Conservation (phyloP, 2,113 vertebrate species). For the Felis catus region F.catus_Fca126_mat1.0 CM031413.1:144601001-144601500, state of each 20-base stretch:
- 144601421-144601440: not conserved
- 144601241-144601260: conserved; percentile 52
- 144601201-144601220: conserved; percentile 69
- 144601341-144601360: not conserved
- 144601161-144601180: conserved; percentile 67
- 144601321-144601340: not conserved
- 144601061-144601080: conserved; percentile 67
- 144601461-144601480: conserved; percentile 29
- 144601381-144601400: not conserved
- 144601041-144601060: conserved; percentile 61
- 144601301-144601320: not conserved
- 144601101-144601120: conserved; percentile 59
- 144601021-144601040: not conserved
- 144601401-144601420: conserved; percentile 48
- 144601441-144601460: not conserved
- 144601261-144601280: conserved; percentile 5
- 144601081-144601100: conserved; percentile 27
- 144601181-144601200: conserved; percentile 63
- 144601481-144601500: conserved; percentile 20
- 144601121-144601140: conserved; percentile 71
- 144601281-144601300: not conserved
- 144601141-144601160: conserved; percentile 75
- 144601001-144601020: not conserved
- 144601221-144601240: not conserved
- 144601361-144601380: not conserved